Base-by-base conservation (phyloP, 1,140 invertebrate genomes). In the Hypsibius dujardini region DNA sequence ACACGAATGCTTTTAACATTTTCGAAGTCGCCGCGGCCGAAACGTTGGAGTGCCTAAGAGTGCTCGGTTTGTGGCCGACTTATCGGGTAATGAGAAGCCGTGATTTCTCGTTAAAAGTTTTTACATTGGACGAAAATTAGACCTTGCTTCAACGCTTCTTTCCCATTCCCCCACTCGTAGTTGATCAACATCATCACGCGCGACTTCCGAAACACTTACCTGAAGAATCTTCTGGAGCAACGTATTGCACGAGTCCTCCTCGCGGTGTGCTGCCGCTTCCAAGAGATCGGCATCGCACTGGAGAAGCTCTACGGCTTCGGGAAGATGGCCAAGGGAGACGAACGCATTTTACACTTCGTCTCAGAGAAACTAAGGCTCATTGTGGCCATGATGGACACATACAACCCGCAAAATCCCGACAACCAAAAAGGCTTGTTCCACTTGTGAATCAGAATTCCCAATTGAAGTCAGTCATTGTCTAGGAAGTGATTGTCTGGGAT, bases 131-230 rank as follows among this genome's bases (percentile, higher is more conserved):
- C 50, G 50, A 7, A n/a, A n/a, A 7, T 7, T 56, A n/a, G n/a
- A n/a, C n/a, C 50, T 7, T 56, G n/a, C 50, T 56, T 7, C 7
- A 56, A 56, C 7, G 50, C 50, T 7, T 56, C 50, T 7, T n/a
- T 56, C 7, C n/a, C n/a, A 56, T 56, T 56, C n/a, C n/a, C n/a
- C 50, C n/a, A n/a, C n/a, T n/a, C n/a, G n/a, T n/a, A 56, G 50
- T 56, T 56, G 50, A n/a, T 56, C 50, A 56, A 56, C n/a, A 56
- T 56, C 50, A 56, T 56, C 50, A n/a, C 50, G n/a, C 7, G 50
- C 7, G 50, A 56, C 50, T 56, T 56, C 50, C 50, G 50, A n/a
- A 56, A 56, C n/a, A 56, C n/a, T 56, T n/a, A 56, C 7, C 50
- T 56, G 50, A 56, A 56, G 50, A 56, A 56, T n/a, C 50, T 56